phyloP scores from a whole-genome alignment of 92 coral and sea anemone genomes.

The Epizoanthus ramosus region DNA sequence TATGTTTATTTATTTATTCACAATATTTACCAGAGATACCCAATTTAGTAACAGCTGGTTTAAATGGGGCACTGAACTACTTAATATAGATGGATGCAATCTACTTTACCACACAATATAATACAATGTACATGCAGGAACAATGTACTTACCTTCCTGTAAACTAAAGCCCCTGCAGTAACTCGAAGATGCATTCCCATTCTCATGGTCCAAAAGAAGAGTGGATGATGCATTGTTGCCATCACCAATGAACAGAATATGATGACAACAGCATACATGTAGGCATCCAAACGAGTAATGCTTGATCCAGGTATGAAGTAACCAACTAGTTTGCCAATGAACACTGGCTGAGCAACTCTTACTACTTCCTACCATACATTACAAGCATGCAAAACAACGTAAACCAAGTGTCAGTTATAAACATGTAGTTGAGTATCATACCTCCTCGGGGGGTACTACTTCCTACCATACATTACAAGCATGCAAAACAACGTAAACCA shows the following conservation, averaged over 20 bases:
- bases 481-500: too few species aligned
- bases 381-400: too few species aligned
- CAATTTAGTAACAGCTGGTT: too few species aligned
- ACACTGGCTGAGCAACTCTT: slow-evolving; percentile 69
- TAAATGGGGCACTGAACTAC: too few species aligned
- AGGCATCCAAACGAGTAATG: slow-evolving; percentile 67
- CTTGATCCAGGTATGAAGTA: slow-evolving; percentile 77
- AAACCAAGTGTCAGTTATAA: too few species aligned
- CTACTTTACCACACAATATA: too few species aligned
- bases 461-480: slow-evolving; percentile 49
- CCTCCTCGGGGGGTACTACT: too few species aligned
- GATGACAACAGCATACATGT: slow-evolving; percentile 61
- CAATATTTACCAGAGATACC: too few species aligned
- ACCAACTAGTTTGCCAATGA: slow-evolving; percentile 81
- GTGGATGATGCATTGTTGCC: slow-evolving; percentile 73
- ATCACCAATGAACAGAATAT: slow-evolving; percentile 48
- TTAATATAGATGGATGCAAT: too few species aligned
- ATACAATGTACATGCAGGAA: not conserved
- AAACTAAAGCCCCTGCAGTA: slow-evolving; percentile 76
- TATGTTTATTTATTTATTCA: too few species aligned
- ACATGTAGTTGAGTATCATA: too few species aligned
- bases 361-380: slow-evolving; percentile 54
- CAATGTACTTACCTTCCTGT: slow-evolving; percentile 75
- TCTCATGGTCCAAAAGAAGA: slow-evolving; percentile 70
- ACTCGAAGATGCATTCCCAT: slow-evolving; percentile 78